These are phyloP conservation scores for Sebastes schlegelii DNA, from an alignment of 2,113 vertebrate species.

Conservation along the genomic window DNA sequence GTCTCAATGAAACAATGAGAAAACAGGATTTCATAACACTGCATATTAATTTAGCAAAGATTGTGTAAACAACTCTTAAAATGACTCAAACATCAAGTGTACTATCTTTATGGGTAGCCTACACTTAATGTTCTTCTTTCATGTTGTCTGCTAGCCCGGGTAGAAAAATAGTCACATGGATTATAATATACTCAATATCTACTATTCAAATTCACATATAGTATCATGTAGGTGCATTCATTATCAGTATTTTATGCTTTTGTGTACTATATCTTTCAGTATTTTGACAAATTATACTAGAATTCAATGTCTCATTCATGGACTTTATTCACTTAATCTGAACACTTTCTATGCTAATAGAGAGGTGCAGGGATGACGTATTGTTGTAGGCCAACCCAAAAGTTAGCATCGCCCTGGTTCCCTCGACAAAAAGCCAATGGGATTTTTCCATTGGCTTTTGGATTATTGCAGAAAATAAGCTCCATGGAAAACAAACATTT, in stretches of 20 bases:
- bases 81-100: not conserved
- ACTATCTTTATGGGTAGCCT: not conserved
- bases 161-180: not conserved
- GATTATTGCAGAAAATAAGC: too few species aligned
- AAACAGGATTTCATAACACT: slow-evolving; percentile 5
- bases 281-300: not conserved
- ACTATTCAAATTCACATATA: not conserved
- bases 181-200: not conserved
- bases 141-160: not conserved
- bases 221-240: not conserved
- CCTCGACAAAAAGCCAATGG: too few species aligned
- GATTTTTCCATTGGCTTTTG: too few species aligned
- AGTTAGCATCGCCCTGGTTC: too few species aligned
- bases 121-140: not conserved
- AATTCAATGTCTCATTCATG: not conserved
- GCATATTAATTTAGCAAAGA: not conserved
- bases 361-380: too few species aligned
- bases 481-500: too few species aligned
- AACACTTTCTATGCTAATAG: not conserved
- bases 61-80: not conserved
- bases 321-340: not conserved
- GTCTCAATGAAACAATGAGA: not conserved
- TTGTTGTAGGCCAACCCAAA: too few species aligned
- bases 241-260: not conserved
- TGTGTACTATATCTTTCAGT: not conserved